These are phyloP conservation scores for Cyrtorhinus lividipennis DNA, from an alignment of 1,140 invertebrate species.

Conservation along the genomic window DNA sequence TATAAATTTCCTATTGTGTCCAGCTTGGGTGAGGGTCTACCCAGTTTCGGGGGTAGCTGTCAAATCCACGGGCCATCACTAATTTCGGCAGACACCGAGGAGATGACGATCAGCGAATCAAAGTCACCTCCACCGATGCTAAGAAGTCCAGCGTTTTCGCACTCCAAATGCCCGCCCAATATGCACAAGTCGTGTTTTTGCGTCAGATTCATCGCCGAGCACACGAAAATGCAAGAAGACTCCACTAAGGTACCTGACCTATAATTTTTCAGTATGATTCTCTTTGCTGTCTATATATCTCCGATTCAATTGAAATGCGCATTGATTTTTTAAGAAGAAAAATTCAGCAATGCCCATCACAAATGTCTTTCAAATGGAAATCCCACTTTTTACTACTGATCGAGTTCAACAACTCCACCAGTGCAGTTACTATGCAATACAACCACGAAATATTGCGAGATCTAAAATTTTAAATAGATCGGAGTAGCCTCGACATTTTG, in stretches of 20 bases:
- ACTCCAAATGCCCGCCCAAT: constrained; percentile 63
- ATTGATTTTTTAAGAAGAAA: not conserved
- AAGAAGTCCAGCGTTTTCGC: constrained; percentile 55
- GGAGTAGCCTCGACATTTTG: too few relatives aligned
- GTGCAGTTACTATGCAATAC: too few relatives aligned
- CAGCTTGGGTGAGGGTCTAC: constrained; percentile 52
- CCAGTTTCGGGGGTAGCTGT: constrained; percentile 58
- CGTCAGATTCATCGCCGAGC: constrained; percentile 83
- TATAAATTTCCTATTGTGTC: too few relatives aligned
- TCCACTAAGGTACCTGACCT: constrained; percentile 67
- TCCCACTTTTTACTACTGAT: not conserved
- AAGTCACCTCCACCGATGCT: constrained; percentile 27
- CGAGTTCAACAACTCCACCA: too few relatives aligned
- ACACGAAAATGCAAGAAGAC: constrained; percentile 82
- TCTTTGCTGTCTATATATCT: not conserved
- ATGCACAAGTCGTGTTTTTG: constrained; percentile 83
- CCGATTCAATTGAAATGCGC: not conserved
- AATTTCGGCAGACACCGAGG: constrained; percentile 26
- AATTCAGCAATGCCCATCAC: too few relatives aligned
- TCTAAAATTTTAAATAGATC: too few relatives aligned
- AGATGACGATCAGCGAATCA: constrained; percentile 23
- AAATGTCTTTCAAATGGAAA: not conserved
- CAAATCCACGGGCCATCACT: constrained; percentile 54
- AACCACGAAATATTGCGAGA: too few relatives aligned
- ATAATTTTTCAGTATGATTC: not conserved